Evolutionary conservation across 2,888 invertebrate species (phyloP), one percentile per base, ranked within the genome.

Genomic region (Orgyia antiqua): DNA sequence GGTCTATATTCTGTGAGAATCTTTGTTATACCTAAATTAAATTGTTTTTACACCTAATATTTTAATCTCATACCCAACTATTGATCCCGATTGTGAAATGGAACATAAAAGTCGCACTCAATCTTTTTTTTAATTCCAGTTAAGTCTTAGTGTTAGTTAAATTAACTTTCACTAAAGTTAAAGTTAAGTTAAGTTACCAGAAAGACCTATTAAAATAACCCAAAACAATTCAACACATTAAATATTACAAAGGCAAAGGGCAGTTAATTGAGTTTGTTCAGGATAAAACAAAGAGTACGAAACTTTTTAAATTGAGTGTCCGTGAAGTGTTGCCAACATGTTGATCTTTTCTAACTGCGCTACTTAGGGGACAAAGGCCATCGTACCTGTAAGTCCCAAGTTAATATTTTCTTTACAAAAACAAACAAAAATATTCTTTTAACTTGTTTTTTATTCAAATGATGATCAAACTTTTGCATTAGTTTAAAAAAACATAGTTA

Each of bases 181-280:
- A n/a, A n/a, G n/a, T n/a, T n/a, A n/a, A n/a, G n/a, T n/a, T n/a
- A n/a, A n/a, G n/a, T n/a, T n/a, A n/a, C n/a, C n/a, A n/a, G n/a
- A n/a, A n/a, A n/a, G n/a, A n/a, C n/a, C n/a, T n/a, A n/a, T n/a
- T n/a, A 36, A 39, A 45, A 41, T 37, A 39, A 34, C 29, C 31
- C 7, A 23, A 42, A 57, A 56, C 42, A 51, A 45, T 15, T 4
- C 39, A 36, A 44, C 47, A 66, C 59, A 60, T 77, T 74, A 75
- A 79, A 76, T 68, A 75, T 71, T 77, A 61, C 58, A 64, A 73
- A 71, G 69, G 69, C 71, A 74, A 75, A 76, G 72, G 72, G 72
- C 75, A 82, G 70, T 75, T 84, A 83, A 84, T 84, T 83, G 82
- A 80, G 84, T 86, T 84, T 86, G 82, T 78, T 84, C 78, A 83